Evolutionary conservation across 2,888 invertebrate genomes (phyloP).

Genomic region (Leptinotarsa haldemani): DNA sequence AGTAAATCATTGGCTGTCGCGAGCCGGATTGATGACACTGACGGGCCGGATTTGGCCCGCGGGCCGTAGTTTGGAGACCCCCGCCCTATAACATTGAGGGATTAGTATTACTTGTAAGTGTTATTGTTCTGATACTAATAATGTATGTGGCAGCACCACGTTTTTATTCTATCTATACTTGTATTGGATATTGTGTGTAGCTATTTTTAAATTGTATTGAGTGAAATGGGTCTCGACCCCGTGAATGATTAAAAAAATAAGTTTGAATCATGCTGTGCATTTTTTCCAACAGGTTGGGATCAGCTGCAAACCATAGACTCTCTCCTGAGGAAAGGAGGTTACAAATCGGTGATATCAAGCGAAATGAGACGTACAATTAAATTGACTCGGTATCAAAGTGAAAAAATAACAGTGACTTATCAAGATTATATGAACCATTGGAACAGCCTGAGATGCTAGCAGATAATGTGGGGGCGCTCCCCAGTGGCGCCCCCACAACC

Average conservation of each 20-base stretch:
- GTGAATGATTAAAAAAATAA: background rate
- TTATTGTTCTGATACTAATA: no score
- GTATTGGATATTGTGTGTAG: no score
- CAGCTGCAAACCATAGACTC: slow-evolving; percentile 98
- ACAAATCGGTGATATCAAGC: slow-evolving; percentile 89
- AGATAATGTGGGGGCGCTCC: slow-evolving; percentile 70
- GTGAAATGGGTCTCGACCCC: background rate
- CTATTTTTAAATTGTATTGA: no score
- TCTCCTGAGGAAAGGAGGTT: slow-evolving; percentile 95
- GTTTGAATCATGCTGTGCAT: background rate
- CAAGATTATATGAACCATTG: slow-evolving; percentile 81
- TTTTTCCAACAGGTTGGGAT: slow-evolving; percentile 87
- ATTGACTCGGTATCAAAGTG: slow-evolving; percentile 96
- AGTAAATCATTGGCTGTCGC: no score
- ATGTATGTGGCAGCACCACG: no score
- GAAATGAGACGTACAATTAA: slow-evolving; percentile 91
- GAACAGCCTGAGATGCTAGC: slow-evolving; percentile 80
- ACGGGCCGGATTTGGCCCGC: no score
- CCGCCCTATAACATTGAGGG: no score
- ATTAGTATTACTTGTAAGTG: no score
- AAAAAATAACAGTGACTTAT: slow-evolving; percentile 91
- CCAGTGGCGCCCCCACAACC: slow-evolving; percentile 58
- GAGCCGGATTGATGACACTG: no score
- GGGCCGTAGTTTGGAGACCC: no score
- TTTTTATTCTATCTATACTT: no score